These are phyloP conservation scores for Acanthosepion pharaonis DNA, from an alignment of 2,888 invertebrate genomes.

Conservation along the genomic window DNA sequence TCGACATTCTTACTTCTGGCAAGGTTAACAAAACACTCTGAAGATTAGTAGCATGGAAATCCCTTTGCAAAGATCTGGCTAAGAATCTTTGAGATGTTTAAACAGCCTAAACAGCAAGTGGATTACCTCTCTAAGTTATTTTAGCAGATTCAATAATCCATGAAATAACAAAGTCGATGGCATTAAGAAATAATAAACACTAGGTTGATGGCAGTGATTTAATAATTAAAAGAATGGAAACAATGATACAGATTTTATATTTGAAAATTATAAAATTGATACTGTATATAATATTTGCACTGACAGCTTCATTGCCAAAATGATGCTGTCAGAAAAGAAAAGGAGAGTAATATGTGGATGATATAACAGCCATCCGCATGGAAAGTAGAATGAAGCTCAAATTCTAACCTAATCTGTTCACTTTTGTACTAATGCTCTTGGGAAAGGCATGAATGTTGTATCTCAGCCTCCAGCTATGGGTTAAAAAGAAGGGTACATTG, in stretches of 20 bases:
- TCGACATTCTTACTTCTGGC: not conserved
- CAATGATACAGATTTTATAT: not conserved
- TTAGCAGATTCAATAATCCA: not conserved
- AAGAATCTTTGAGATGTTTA: slow-evolving; percentile 33
- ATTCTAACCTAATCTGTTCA: too few species aligned
- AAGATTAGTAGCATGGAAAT: slow-evolving; percentile 14
- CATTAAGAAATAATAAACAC: not conserved
- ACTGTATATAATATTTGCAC: too few species aligned
- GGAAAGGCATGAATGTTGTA: too few species aligned
- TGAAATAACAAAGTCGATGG: slow-evolving; percentile 33
- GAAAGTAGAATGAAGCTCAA: too few species aligned
- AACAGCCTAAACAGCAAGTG: not conserved
- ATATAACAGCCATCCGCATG: too few species aligned
- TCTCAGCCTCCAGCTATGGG: too few species aligned
- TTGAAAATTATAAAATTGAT: too few species aligned
- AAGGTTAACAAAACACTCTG: slow-evolving; percentile 33
- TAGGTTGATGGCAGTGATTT: not conserved
- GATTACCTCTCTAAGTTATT: not conserved
- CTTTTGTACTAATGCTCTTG: too few species aligned
- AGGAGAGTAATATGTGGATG: too few species aligned
- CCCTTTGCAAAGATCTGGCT: not conserved
- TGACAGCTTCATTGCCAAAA: too few species aligned
- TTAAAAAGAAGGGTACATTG: too few species aligned
- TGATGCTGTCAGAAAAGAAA: too few species aligned
- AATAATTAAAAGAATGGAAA: not conserved